Conservation (phyloP, 2,888 invertebrate species). For the Amblyteles armatorius region DNA sequence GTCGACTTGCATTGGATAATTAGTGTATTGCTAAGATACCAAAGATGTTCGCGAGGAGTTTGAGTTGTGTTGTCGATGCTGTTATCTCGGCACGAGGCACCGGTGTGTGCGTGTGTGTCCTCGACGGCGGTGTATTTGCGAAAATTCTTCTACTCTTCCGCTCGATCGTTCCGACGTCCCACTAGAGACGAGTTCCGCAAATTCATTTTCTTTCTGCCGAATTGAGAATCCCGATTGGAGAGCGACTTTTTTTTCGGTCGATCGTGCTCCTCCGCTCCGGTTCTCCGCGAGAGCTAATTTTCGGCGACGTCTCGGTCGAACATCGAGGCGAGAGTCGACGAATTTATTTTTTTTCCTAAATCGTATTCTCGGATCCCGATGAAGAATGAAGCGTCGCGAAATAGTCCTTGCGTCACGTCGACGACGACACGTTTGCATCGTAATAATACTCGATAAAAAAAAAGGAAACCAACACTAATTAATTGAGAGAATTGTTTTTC, state of each 20-base stretch:
- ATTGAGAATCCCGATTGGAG: slow-evolving; percentile 4
- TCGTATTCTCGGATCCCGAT: slow-evolving; percentile 5
- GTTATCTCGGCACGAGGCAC: slow-evolving; percentile 14
- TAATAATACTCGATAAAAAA: slow-evolving; percentile 3
- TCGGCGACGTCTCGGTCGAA: slow-evolving; percentile 9
- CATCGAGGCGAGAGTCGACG: slow-evolving; percentile 15
- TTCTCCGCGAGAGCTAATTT: background rate
- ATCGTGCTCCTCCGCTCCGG: slow-evolving; percentile 41
- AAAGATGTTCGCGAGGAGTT: slow-evolving; percentile 65
- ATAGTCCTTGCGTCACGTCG: slow-evolving; percentile 4
- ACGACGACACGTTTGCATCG: slow-evolving; percentile 7
- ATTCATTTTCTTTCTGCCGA: slow-evolving; percentile 10
- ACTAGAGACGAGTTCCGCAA: slow-evolving; percentile 1
- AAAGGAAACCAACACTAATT: slow-evolving; percentile 12
- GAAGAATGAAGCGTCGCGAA: slow-evolving; percentile 2
- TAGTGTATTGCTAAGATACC: slow-evolving; percentile 70
- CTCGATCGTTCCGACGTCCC: slow-evolving; percentile 25
- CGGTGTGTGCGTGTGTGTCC: background rate
- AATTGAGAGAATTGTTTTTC: slow-evolving; percentile 39
- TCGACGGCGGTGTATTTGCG: slow-evolving; percentile 35
- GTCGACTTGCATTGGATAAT: slow-evolving; percentile 44
- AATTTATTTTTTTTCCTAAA: background rate
- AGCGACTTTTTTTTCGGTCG: slow-evolving; percentile 10
- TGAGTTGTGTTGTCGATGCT: slow-evolving; percentile 2
- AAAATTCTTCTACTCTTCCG: slow-evolving; percentile 41